phyloP scores from a whole-genome alignment of 2,797 vertebrate species.

The Bovichtus diacanthus region DNA sequence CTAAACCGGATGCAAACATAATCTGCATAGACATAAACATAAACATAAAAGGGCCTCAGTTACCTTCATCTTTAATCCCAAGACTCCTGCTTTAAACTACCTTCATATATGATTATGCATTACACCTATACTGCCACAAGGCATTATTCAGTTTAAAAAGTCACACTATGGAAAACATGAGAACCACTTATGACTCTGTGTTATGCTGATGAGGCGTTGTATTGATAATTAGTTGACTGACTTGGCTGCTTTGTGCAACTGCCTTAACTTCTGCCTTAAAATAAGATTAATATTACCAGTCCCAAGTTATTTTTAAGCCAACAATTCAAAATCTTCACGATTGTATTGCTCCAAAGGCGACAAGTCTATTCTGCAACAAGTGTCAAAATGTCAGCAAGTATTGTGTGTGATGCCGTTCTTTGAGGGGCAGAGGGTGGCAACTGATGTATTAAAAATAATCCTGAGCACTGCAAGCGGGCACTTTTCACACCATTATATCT shows the following conservation, averaged over 20 bases:
- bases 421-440: slow-evolving; percentile 23
- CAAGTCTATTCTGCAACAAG: slow-evolving; percentile 30
- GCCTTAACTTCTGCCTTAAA: background rate
- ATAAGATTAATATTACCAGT: background rate
- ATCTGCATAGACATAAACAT: slow-evolving; percentile 11
- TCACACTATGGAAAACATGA: background rate
- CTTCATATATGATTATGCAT: background rate
- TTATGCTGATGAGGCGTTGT: background rate
- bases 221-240: background rate
- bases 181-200: background rate
- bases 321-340: slow-evolving; percentile 13
- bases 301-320: slow-evolving; percentile 6
- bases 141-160: background rate
- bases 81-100: background rate
- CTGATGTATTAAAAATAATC: slow-evolving; percentile 44
- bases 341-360: slow-evolving; percentile 10
- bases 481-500: slow-evolving; percentile 42
- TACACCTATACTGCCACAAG: background rate
- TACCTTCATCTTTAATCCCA: slow-evolving; percentile 1
- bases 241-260: background rate
- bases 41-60: background rate
- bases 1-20: slow-evolving; percentile 19
- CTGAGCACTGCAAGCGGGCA: slow-evolving; percentile 23
- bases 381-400: slow-evolving; percentile 35
- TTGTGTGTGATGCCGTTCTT: slow-evolving; percentile 37